Base-by-base conservation (phyloP, 2,888 invertebrate genomes). In the Andrena dorsata region DNA sequence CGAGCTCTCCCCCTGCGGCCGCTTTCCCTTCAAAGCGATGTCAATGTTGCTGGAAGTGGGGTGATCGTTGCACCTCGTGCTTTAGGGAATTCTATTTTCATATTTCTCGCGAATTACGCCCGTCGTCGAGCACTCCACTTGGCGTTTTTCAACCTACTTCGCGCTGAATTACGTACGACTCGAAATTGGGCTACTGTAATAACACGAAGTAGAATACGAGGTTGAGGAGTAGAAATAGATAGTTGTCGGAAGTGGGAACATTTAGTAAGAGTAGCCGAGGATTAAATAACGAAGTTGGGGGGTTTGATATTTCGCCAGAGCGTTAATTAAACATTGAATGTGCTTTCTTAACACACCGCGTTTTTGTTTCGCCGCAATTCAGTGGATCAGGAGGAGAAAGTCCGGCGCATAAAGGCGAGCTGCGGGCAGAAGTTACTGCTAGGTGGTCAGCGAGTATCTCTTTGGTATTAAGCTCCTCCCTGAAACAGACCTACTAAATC, bases 401-500 rank as follows among this genome's bases (percentile, higher is more conserved):
- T 88, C 79, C 65, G 81, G 76, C 82, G 84, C 83, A 78, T 64
- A 80, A 85, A 81, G 76, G 83, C 72, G 74, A 49, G 68, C 16
- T 16, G 63, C 73, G 69, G 23, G 65, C 73, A 63, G 60, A 86
- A 84, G 84, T 75, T 79, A 56, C 64, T 68, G 74, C 63, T 61
- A 71, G 61, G 47, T 82, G 82, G 83, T 85, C 83, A 78, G 80
- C 80, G 73, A 70, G 66, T 76, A 84, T 82, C 83, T 84, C 87
- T 89, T 86, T 82, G 76, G 75, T 80, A 88, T 89, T 88, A 82
- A 77, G 82, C 77, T 78, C 68, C 80, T 74, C 69, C 66, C 32
- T 71, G 72, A 78, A 83, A 80, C 80, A 80, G 79, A 70, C 79
- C 85, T 71, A 61, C 78, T 71, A 90, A 91, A 91, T 92, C 91